These are phyloP conservation scores for Sylvilagus floridanus DNA, from an alignment of 2,797 vertebrate genomes.

Conservation along the genomic window DNA sequence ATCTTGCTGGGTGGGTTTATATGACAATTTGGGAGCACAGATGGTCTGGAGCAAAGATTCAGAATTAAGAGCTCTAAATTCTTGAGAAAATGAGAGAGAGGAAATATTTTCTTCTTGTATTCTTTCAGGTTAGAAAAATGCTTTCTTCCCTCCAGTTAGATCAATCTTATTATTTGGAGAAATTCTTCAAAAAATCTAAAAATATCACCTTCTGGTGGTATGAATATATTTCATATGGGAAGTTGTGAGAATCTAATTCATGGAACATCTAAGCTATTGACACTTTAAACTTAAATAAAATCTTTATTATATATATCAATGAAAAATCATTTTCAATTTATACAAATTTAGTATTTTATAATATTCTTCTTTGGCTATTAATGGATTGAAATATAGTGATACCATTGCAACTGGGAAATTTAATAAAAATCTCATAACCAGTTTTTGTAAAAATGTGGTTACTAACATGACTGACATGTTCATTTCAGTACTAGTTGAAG, in stretches of 20 bases:
- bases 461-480: background rate
- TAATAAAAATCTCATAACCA: conserved; percentile 14
- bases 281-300: conserved; percentile 35
- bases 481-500: background rate
- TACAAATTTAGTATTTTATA: conserved; percentile 31
- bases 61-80: background rate
- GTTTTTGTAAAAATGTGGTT: background rate
- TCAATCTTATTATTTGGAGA: conserved; percentile 6
- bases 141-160: conserved; percentile 17
- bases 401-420: background rate
- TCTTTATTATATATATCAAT: conserved; percentile 6
- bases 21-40: background rate
- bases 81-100: background rate
- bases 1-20: background rate
- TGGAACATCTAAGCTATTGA: background rate
- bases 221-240: background rate
- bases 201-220: conserved; percentile 21
- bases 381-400: background rate
- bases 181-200: background rate
- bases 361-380: conserved; percentile 30
- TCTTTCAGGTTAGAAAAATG: background rate
- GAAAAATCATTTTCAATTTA: background rate
- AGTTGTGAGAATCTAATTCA: background rate
- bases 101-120: background rate
- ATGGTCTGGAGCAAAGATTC: background rate